phyloP scores from a whole-genome alignment of 1,140 invertebrate genomes.

The Psilanteris sp. region DNA sequence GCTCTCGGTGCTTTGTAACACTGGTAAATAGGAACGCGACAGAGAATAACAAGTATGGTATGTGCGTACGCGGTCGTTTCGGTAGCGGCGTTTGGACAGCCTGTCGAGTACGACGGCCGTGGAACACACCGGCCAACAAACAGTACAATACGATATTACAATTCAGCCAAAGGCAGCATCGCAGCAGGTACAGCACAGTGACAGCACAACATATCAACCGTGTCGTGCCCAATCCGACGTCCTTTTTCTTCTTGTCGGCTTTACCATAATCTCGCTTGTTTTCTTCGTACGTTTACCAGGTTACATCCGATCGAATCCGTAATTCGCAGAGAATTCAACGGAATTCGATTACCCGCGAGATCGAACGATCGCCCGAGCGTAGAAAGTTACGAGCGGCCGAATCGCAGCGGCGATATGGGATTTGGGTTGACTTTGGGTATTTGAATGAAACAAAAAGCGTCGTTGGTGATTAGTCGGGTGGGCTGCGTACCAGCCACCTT shows the following conservation, averaged over 20 bases:
- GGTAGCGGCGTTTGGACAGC: constrained; percentile 76
- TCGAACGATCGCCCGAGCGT: too few species aligned
- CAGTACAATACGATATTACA: constrained; percentile 76
- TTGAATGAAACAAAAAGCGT: background rate
- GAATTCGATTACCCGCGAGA: too few species aligned
- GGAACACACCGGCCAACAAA: constrained; percentile 74
- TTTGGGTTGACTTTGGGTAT: too few species aligned
- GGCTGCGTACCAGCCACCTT: background rate
- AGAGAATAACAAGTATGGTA: constrained; percentile 65
- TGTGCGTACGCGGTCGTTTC: constrained; percentile 62
- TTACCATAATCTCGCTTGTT: constrained; percentile 20
- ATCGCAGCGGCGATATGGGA: too few species aligned
- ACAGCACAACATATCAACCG: constrained; percentile 75
- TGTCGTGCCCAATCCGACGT: constrained; percentile 40
- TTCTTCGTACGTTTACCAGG: constrained; percentile 53
- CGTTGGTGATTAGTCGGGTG: constrained; percentile 9
- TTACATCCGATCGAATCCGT: constrained; percentile 72
- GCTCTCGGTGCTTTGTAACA: constrained; percentile 65
- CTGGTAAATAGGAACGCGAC: constrained; percentile 69
- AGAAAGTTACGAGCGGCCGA: too few species aligned
- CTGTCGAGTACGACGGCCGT: constrained; percentile 71
- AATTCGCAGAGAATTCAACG: too few species aligned
- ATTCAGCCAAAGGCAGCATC: constrained; percentile 70
- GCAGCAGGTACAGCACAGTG: constrained; percentile 73
- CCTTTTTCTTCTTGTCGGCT: constrained; percentile 14